phyloP scores from a whole-genome alignment of 2,888 invertebrate species.

The Gnatocerus cornutus region DNA sequence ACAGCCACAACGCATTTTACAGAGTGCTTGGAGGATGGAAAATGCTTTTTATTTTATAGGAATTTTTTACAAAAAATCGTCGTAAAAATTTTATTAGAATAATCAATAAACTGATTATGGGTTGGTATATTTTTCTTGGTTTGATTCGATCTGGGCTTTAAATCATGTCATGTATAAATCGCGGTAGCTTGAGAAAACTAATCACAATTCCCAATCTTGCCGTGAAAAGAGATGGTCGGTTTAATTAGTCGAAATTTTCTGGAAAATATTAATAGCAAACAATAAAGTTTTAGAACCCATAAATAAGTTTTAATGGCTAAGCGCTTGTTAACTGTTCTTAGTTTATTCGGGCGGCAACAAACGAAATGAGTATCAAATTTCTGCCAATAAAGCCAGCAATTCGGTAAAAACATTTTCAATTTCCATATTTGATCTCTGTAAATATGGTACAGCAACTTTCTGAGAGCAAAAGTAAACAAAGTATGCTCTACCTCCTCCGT shows the following conservation, averaged over 20 bases:
- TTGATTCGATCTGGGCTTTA: slow-evolving; percentile 10
- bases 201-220: not conserved
- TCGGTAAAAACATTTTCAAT: slow-evolving; percentile 43
- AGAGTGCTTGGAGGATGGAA: no score
- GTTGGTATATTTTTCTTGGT: not conserved
- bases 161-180: slow-evolving; percentile 4
- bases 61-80: no score
- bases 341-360: not conserved
- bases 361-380: slow-evolving; percentile 19
- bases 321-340: not conserved
- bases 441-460: slow-evolving; percentile 48
- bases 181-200: slow-evolving; percentile 14
- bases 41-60: no score
- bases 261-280: slow-evolving; percentile 3
- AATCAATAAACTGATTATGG: no score
- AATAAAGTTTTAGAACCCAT: slow-evolving; percentile 3
- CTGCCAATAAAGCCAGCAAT: not conserved
- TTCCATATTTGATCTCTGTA: slow-evolving; percentile 47
- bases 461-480: slow-evolving; percentile 54
- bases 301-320: slow-evolving; percentile 1
- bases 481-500: slow-evolving; percentile 48
- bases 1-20: no score
- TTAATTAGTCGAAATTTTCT: slow-evolving; percentile 3
- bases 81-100: no score
- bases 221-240: no score